Conservation (phyloP, 2,797 vertebrate species). For the Falco peregrinus region DNA sequence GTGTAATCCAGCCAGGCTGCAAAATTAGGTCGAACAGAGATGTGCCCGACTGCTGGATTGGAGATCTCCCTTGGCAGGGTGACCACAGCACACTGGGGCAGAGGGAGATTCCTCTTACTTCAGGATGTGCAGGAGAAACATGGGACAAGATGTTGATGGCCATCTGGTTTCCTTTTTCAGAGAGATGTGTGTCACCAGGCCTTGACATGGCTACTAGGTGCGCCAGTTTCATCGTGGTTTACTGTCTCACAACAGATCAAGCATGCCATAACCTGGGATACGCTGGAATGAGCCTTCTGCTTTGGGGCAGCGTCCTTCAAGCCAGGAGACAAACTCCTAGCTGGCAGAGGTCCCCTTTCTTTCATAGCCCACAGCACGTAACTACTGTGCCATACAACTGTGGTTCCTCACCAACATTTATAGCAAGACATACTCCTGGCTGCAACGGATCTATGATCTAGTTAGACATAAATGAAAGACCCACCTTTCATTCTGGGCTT, state of each 20-base stretch:
- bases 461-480: not conserved
- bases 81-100: not conserved
- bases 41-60: not conserved
- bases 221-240: not conserved
- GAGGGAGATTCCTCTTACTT: not conserved
- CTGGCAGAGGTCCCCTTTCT: not conserved
- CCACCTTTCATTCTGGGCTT: not conserved
- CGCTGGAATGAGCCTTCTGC: not conserved
- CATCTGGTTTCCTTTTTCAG: not conserved
- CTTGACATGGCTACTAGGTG: too few relatives aligned
- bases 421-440: not conserved
- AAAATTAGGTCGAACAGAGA: constrained; percentile 23
- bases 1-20: constrained; percentile 9
- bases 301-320: not conserved
- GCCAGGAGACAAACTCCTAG: not conserved
- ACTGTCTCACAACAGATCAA: not conserved
- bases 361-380: not conserved
- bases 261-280: not conserved
- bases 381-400: not conserved
- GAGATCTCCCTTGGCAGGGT: not conserved
- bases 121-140: not conserved
- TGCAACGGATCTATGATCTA: not conserved
- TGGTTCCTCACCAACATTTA: not conserved
- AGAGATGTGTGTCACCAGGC: accelerated
- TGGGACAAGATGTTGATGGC: too few relatives aligned